These are phyloP conservation scores for Nothocercus julius DNA, from an alignment of 2,113 vertebrate genomes.

Conservation along the genomic window DNA sequence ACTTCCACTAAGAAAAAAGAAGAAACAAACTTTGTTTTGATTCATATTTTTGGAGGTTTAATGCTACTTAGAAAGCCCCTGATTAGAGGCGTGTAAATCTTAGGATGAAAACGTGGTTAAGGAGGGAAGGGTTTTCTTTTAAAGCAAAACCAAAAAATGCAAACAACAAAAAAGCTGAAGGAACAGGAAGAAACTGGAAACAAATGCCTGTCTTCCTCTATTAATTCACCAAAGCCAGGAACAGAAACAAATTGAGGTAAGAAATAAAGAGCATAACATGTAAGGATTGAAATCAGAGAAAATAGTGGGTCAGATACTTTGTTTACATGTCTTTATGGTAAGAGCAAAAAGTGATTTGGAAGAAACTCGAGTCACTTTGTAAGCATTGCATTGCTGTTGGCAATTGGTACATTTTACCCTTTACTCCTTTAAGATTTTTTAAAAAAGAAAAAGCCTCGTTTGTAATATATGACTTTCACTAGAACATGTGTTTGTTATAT, in stretches of 20 bases:
- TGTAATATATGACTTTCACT: background rate
- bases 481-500: background rate
- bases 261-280: background rate
- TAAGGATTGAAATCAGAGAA: background rate
- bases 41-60: background rate
- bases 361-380: background rate
- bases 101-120: background rate
- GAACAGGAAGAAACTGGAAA: conserved; percentile 24
- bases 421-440: background rate
- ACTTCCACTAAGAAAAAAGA: background rate
- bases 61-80: background rate
- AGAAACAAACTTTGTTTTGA: background rate
- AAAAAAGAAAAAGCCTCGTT: rapidly evolving
- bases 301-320: rapidly evolving
- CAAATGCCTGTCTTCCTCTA: conserved; percentile 27
- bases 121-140: background rate
- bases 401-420: background rate
- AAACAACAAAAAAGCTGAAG: background rate
- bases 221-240: conserved; percentile 17
- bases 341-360: background rate
- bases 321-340: background rate
- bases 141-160: background rate
- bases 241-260: conserved; percentile 25
- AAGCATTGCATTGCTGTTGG: background rate
- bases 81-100: background rate